Evolutionary conservation across 2,797 vertebrate genomes (phyloP), one percentile per base, ranked within the genome.

Genomic region (Hylomyscus alleni): DNA sequence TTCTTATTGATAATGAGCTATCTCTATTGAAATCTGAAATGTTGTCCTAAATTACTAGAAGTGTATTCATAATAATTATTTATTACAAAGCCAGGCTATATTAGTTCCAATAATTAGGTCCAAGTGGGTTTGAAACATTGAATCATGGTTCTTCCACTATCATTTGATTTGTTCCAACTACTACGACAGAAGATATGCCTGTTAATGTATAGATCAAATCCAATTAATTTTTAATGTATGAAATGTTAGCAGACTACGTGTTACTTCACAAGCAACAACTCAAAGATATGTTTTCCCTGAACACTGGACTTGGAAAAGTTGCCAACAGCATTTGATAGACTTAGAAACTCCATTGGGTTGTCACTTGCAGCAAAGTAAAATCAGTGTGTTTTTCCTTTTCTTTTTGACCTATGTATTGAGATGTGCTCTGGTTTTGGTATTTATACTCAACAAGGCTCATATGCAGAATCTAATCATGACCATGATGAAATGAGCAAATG

Each of bases 11-110:
- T 95, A 91, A 94, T 76, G 56, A 95, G 13, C 4, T 78, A 83
- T 58, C 34, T 85, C 31, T 87, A 37, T 56, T 62, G 50, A 90
- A 87, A 83, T 44, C 11, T 89, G 52, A 90, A 91, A 82, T 15
- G 56, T 83, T 3, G 85, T 40, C 22, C 58, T 83, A 92, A 94
- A 91, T 81, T 90, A 82, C n/a, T 31, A 3, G 17, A 95, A 47
- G 24, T n/a, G 58, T 77, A 72, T 81, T 95, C 10, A 76, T 31
- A 24, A 78, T 77, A 89, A 94, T 97, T 95, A 94, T 67, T 76
- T 83, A 1, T 76, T 87, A 85, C 69, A 95, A 95, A 92, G 44
- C 11, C 76, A 86, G 2, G 47, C 8, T 86, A 96, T 82, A 78
- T 89, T 22, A 86, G 19, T 83, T 82, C 29, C 84, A 94, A 88